phyloP scores from a whole-genome alignment of 2,113 vertebrate genomes.

The Anarrhichthys ocellatus region DNA sequence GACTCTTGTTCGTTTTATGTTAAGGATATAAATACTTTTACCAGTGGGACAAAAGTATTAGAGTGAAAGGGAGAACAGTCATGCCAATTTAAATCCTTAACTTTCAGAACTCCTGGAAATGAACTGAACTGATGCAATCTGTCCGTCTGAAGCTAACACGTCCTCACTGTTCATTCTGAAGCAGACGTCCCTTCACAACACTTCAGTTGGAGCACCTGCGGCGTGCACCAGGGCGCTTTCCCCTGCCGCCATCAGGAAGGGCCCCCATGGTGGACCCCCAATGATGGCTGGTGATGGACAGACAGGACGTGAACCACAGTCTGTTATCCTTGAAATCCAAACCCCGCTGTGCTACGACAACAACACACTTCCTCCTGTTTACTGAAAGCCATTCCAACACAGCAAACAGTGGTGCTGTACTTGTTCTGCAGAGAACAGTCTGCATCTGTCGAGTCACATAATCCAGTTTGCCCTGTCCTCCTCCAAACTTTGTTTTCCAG shows the following conservation, averaged over 20 bases:
- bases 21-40: too few relatives aligned
- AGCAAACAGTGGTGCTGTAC: background rate
- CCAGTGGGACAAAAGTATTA: background rate
- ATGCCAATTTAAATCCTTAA: too few relatives aligned
- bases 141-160: background rate
- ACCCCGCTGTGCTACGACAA: background rate
- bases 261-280: background rate
- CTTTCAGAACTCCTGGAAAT: background rate
- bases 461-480: conserved; percentile 9
- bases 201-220: background rate
- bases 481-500: background rate
- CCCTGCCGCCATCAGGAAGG: background rate
- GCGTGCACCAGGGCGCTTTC: background rate
- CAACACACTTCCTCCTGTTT: background rate
- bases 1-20: too few relatives aligned
- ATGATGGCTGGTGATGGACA: background rate
- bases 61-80: background rate
- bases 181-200: background rate
- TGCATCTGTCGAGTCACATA: background rate
- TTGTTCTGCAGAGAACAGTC: background rate
- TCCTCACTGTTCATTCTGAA: background rate
- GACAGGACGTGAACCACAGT: background rate
- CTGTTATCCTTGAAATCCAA: background rate
- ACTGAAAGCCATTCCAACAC: background rate
- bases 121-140: background rate